These are phyloP conservation scores for Gadus chalcogrammus DNA, from an alignment of 2,113 vertebrate genomes.

Conservation along the genomic window DNA sequence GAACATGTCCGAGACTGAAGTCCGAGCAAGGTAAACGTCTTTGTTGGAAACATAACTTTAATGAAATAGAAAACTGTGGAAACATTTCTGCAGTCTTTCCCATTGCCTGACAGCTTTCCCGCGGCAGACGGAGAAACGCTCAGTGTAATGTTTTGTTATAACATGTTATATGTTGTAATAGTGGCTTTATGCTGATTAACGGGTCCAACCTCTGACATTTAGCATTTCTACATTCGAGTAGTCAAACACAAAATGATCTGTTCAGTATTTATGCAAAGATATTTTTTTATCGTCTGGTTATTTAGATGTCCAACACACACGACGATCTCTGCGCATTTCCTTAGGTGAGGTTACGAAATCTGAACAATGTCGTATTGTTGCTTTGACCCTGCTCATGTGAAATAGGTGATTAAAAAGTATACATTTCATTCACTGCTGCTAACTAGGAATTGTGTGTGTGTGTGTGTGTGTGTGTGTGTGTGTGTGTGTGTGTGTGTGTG, in stretches of 20 bases:
- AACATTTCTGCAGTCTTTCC: constrained; percentile 29
- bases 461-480: constrained; percentile 18
- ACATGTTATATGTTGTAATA: constrained; percentile 48
- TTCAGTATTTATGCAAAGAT: constrained; percentile 9
- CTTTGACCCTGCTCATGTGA: constrained; percentile 9
- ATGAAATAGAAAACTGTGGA: constrained; percentile 49
- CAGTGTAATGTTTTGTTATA: constrained; percentile 61
- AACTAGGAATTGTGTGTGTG: background rate
- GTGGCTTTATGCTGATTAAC: background rate
- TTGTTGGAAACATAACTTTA: constrained; percentile 46
- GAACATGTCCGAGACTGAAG: constrained; percentile 32
- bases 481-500: constrained; percentile 7
- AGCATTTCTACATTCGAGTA: constrained; percentile 24
- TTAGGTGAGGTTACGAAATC: constrained; percentile 59
- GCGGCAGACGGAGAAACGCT: constrained; percentile 42
- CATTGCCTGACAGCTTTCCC: constrained; percentile 46
- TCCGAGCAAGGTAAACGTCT: constrained; percentile 1
- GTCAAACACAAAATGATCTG: background rate
- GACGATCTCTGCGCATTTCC: constrained; percentile 48
- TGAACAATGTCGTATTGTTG: constrained; percentile 12
- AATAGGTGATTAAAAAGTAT: background rate
- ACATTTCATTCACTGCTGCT: background rate
- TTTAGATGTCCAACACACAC: constrained; percentile 57
- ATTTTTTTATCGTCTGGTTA: constrained; percentile 44
- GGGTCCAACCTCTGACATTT: constrained; percentile 34